phyloP scores from a whole-genome alignment of 2,113 vertebrate species.

The Hippocampus mohnikei region DNA sequence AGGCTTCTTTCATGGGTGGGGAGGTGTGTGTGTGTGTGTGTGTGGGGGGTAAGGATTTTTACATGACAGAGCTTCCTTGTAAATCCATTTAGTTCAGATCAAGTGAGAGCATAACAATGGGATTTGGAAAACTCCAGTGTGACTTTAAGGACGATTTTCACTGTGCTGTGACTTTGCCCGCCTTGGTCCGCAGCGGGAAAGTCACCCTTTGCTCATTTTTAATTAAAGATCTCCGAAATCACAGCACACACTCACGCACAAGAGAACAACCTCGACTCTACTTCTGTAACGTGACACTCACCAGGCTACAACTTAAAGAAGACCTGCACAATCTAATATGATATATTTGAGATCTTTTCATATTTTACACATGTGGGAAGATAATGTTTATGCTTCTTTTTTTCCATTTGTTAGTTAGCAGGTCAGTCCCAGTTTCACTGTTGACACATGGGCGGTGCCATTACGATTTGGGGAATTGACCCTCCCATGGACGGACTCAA shows the following conservation, averaged over 20 bases:
- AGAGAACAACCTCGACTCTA: neutral
- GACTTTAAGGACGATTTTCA: neutral
- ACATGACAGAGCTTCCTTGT: neutral
- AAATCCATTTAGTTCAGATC: neutral
- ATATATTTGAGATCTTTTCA: neutral
- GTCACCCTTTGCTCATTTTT: neutral
- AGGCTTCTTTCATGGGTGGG: neutral
- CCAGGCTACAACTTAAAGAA: neutral
- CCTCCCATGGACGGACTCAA: neutral
- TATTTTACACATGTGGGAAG: no score
- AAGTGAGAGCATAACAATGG: neutral
- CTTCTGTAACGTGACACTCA: neutral
- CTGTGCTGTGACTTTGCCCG: neutral
- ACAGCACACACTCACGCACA: neutral
- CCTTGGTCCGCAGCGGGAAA: neutral
- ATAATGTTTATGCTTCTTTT: neutral
- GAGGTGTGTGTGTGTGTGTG: no score
- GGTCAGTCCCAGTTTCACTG: neutral
- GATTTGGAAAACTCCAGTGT: neutral
- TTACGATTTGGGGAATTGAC: neutral
- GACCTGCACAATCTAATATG: neutral
- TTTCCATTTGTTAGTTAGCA: neutral
- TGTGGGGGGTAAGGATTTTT: neutral
- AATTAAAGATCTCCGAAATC: conserved; percentile 1
- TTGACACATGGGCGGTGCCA: neutral